Conservation (phyloP, 64 coral and sea anemone species). For the Montipora capricornis region DNA sequence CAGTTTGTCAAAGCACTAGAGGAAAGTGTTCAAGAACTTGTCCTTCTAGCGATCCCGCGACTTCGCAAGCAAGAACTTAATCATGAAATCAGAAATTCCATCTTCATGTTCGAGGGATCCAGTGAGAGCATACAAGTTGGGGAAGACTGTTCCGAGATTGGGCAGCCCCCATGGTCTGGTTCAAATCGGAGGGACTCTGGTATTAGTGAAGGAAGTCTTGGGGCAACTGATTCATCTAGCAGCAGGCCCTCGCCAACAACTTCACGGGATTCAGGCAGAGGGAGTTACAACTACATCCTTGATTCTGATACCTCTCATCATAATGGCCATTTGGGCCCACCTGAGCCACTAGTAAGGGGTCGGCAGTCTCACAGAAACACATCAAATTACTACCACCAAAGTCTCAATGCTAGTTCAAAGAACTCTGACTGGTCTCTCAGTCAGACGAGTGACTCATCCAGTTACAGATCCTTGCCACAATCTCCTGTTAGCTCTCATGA, state of each 20-base stretch:
- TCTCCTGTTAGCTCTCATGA: conserved; percentile 72
- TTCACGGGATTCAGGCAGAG: conserved; percentile 82
- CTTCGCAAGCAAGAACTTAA: conserved; percentile 89
- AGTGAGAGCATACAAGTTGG: conserved; percentile 72
- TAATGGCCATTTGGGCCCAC: conserved; percentile 73
- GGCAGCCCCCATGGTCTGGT: neutral
- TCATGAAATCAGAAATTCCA: conserved; percentile 96
- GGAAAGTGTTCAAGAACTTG: conserved; percentile 81
- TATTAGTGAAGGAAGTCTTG: conserved; percentile 91
- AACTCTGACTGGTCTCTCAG: conserved; percentile 68
- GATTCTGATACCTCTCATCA: conserved; percentile 72
- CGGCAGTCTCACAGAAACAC: conserved; percentile 1
- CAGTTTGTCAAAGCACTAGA: conserved; percentile 78
- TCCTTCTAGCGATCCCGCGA: conserved; percentile 76
- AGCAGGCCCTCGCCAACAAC: conserved; percentile 59
- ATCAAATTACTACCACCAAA: conserved; percentile 16
- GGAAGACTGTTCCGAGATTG: conserved; percentile 37
- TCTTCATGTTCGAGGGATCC: conserved; percentile 93
- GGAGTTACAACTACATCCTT: conserved; percentile 78
- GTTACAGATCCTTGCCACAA: conserved; percentile 57
- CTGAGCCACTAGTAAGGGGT: conserved; percentile 20
- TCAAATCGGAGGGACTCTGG: conserved; percentile 89
- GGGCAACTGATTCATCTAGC: conserved; percentile 66
- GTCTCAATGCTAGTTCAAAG: neutral
- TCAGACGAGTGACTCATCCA: conserved; percentile 35